Percentiles rank a stretch among this genome's conserved stretches.
Evolutionary conservation across 2,797 vertebrate genomes (phyloP).

Genomic region (Mastacembelus armatus): DNA sequence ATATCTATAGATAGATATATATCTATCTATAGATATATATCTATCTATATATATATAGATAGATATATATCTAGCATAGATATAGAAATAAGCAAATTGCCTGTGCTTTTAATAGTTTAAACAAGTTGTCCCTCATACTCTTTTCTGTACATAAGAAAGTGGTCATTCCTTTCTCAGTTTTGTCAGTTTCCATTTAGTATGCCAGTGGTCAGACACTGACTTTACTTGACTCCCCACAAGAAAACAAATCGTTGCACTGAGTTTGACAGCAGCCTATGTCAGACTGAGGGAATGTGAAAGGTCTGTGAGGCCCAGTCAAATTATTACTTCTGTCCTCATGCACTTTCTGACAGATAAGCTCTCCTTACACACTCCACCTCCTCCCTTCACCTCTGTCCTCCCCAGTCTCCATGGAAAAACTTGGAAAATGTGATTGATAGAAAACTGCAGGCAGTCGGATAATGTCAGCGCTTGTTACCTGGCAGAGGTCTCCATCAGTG

Average conservation of each 20-base stretch:
- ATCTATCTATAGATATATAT: too few species aligned
- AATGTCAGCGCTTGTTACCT: conserved; percentile 75
- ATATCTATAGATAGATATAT: too few species aligned
- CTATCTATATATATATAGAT: too few species aligned
- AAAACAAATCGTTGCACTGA: conserved; percentile 57
- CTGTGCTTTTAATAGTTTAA: not conserved
- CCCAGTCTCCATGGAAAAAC: conserved; percentile 51
- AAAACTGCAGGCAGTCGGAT: conserved; percentile 62
- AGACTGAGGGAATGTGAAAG: conserved; percentile 68
- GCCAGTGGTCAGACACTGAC: conserved; percentile 30
- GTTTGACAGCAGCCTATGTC: conserved; percentile 60
- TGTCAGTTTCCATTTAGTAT: conserved; percentile 25
- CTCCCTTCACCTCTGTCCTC: conserved; percentile 62
- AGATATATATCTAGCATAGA: too few species aligned
- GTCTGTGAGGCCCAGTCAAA: conserved; percentile 72
- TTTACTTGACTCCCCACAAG: conserved; percentile 19
- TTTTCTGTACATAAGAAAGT: not conserved
- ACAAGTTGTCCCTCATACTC: not conserved
- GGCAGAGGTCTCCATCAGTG: conserved; percentile 64
- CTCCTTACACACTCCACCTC: conserved; percentile 47
- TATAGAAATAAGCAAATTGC: conserved; percentile 1
- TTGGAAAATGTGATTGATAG: conserved; percentile 70
- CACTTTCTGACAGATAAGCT: conserved; percentile 72
- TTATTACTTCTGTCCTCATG: conserved; percentile 67
- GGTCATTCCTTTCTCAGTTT: conserved; percentile 31